phyloP scores from a whole-genome alignment of 37 sponge, comb jelly and placozoan species.

The Aplysina aerophoba region DNA sequence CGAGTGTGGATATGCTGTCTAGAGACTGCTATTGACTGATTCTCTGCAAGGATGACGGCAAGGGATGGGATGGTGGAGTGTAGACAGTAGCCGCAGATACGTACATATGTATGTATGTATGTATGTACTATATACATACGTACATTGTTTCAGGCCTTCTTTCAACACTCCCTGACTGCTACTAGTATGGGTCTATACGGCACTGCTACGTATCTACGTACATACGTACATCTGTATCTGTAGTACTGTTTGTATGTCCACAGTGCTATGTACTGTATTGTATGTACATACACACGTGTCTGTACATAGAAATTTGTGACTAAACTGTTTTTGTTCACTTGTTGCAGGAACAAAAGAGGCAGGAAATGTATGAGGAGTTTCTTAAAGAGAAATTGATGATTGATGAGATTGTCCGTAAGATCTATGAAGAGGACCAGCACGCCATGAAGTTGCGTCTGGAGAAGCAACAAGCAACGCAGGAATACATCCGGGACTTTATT shows the following conservation, averaged over 20 bases:
- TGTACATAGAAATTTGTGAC: neutral
- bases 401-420: slow-evolving; percentile 98
- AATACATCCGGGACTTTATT: slow-evolving; percentile 87
- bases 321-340: neutral
- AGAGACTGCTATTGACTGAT: too few relatives aligned
- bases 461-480: slow-evolving; percentile 86
- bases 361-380: slow-evolving; percentile 95
- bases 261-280: neutral
- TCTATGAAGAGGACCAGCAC: slow-evolving; percentile 96
- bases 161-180: too few relatives aligned
- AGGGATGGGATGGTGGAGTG: too few relatives aligned
- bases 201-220: too few relatives aligned
- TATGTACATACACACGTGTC: too few relatives aligned
- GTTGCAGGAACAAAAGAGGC: slow-evolving; percentile 71
- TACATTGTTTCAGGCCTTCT: too few relatives aligned
- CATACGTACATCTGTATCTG: slow-evolving; percentile 18
- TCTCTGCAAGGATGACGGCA: too few relatives aligned
- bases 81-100: too few relatives aligned
- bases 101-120: too few relatives aligned
- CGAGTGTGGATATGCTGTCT: too few relatives aligned
- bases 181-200: too few relatives aligned
- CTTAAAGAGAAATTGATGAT: slow-evolving; percentile 99
- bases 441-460: slow-evolving; percentile 75
- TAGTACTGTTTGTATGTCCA: neutral
- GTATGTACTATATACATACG: too few relatives aligned